Evolutionary conservation across 2,113 vertebrate genomes (phyloP), one percentile per base, ranked within the genome.

Genomic region (Panthera uncia): DNA sequence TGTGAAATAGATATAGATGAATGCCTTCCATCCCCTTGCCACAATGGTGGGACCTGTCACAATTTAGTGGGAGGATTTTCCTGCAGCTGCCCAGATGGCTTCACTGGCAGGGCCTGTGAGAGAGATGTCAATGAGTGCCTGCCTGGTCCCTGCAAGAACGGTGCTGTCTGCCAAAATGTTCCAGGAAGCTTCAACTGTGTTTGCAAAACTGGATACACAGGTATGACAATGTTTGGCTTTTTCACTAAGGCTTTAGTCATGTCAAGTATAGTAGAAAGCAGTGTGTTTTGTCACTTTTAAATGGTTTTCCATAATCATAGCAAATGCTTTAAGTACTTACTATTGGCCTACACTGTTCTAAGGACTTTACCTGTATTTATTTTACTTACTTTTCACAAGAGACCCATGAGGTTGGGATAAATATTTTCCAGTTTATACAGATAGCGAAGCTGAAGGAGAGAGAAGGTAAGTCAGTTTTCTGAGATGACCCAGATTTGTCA

Each of bases 71-170:
- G 99, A 0, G 99, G 99, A 16, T 99, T 99, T 98, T 99, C 99
- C 0, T 99, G 99, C 98, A 99, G 99, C 98, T 99, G 99, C 93
- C 99, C 99, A 0, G 99, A 99, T 27, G 99, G 99, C 82, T 99
- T 99, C 98, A 99, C 99, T 0, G 99, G 99, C 65, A 99, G 99
- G 98, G 99, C 99, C 89, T 99, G 99, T 0, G 99, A 99, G 98
- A 99, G 99, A 95, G 99, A 99, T 0, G 23, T 99, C 98, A 99
- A 99, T 0, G 99, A 99, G 98, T 99, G 99, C 97, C 99, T 99
- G 80, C 99, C 99, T 80, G 99, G 98, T 96, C 99, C 99, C 0
- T 99, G 99, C 98, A 99, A 99, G 98, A 99, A 99, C 0, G 99
- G 99, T 1, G 99, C 99, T 0, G 94, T 99, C 95, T 99, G 99